These are phyloP conservation scores for Echinometra lucunter DNA, from an alignment of 53 echinoderm and acorn worm species.

Conservation along the genomic window DNA sequence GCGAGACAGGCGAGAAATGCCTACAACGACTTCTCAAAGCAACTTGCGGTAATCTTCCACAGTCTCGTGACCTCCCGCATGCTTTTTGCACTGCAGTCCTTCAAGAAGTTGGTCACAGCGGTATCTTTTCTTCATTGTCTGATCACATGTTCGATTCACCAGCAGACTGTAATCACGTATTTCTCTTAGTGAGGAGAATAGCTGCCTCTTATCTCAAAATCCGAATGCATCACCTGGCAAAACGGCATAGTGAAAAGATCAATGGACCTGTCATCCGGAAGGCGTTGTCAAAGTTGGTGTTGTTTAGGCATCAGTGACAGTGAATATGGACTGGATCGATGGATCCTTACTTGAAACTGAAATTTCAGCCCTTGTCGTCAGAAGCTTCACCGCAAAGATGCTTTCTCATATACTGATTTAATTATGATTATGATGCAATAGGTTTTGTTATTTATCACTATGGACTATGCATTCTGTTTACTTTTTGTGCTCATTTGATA, in stretches of 20 bases:
- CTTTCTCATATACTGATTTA: no score
- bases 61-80: not conserved
- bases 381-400: no score
- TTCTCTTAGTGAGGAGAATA: not conserved
- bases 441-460: no score
- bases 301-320: not conserved
- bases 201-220: not conserved
- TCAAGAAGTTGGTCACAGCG: not conserved
- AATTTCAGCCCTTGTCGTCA: no score
- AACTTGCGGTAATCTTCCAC: not conserved
- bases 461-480: no score
- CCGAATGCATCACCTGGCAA: conserved; percentile 19
- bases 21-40: not conserved
- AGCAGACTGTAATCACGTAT: not conserved
- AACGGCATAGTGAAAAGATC: not conserved
- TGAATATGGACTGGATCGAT: no score
- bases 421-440: no score
- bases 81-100: not conserved
- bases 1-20: not conserved
- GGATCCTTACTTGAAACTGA: no score
- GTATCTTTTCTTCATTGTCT: not conserved
- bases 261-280: not conserved
- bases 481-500: no score
- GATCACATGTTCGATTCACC: not conserved
- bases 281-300: not conserved